phyloP scores from a whole-genome alignment of 2,113 vertebrate genomes.

The Brachyistius frenatus region DNA sequence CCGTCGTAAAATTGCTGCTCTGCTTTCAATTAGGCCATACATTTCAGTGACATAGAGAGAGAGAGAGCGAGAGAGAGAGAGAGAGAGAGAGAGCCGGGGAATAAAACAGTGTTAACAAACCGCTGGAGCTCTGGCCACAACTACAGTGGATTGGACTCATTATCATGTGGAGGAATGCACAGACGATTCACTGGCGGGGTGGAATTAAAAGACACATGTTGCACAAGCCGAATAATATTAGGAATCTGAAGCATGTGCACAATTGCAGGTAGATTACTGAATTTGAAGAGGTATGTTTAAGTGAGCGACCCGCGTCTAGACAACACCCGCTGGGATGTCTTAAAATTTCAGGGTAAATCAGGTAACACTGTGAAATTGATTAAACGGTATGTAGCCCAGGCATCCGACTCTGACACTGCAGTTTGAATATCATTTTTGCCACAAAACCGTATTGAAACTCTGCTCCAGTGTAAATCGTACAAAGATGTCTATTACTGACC shows the following conservation, averaged over 20 bases:
- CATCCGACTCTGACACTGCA: conserved; percentile 24
- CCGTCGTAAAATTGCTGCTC: conserved; percentile 75
- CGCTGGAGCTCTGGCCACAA: conserved; percentile 53
- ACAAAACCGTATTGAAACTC: conserved; percentile 39
- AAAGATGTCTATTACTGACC: conserved; percentile 61
- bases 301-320: conserved; percentile 53
- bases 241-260: conserved; percentile 51
- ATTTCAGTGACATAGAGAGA: conserved; percentile 51
- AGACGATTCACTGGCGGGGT: conserved; percentile 7
- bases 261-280: conserved; percentile 26
- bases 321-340: conserved; percentile 48
- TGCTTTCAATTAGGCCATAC: conserved; percentile 85
- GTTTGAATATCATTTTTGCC: conserved; percentile 42
- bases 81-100: conserved; percentile 31
- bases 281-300: conserved; percentile 28
- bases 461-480: conserved; percentile 39
- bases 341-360: conserved; percentile 42
- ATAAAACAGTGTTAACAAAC: conserved; percentile 57
- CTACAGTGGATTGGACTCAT: conserved; percentile 62
- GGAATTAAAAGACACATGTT: conserved; percentile 26
- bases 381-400: conserved; percentile 31
- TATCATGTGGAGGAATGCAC: conserved; percentile 68
- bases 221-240: conserved; percentile 33
- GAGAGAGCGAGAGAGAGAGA: conserved; percentile 15
- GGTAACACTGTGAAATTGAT: conserved; percentile 57